Evolutionary conservation across 2,888 invertebrate genomes (phyloP), one percentile per base, ranked within the genome.

Genomic region (Catocala nupta): DNA sequence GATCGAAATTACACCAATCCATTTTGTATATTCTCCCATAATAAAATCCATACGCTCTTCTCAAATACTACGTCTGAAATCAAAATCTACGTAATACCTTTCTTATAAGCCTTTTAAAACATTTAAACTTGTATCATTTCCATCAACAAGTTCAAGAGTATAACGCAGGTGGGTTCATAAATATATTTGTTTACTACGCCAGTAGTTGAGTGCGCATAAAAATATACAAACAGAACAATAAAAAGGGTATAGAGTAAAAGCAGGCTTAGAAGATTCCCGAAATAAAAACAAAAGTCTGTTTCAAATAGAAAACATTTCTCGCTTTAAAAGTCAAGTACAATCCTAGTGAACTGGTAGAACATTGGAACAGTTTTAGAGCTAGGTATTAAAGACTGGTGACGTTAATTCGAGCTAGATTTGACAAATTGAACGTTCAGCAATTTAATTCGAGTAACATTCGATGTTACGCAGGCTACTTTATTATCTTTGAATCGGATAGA

Each of bases 141-240:
- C 56, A 57, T 47, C 13, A 55, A 49, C 42, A 65, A 63, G 9
- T 61, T 63, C 43, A 56, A 61, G 51, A 59, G 57, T 43, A 50
- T 56, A 63, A 62, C 71, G 56, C 66, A 60, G 50, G 7, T 53
- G 60, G 25, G 34, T 53, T 47, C 48, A 55, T 55, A 58, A n/a
- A 58, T 50, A 63, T 53, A 57, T 70, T 60, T 75, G 60, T 66
- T 66, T 65, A 71, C 71, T 51, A 57, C 55, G n/a, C 47, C 58
- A 54, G 45, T 61, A 60, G 13, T 55, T 62, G 57, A 70, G 66
- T 56, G 66, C 58, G 51, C 54, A 71, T 71, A 54, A 65, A 71
- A 70, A 55, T 53, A 51, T 55, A 49, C 50, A 66, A 61, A 63
- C 67, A 57, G 39, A 70, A 60, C 53, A 61, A 64, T 73, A 60